Conservation (phyloP, 2,888 invertebrate species). For the Merodon equestris region DNA sequence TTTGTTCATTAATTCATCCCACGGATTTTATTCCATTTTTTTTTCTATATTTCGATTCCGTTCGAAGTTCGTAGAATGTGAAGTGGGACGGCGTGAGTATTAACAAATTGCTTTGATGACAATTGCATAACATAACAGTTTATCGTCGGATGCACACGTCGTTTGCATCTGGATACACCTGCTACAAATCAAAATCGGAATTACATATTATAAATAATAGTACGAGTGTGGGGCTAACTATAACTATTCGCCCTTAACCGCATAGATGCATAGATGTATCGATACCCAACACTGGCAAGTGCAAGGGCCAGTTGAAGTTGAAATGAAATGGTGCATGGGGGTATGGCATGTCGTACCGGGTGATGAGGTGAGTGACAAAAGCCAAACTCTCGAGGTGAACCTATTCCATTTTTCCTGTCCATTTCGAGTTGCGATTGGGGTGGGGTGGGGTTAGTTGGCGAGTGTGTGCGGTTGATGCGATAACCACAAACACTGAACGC, state of each 20-base stretch:
- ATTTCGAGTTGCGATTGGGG: too few relatives aligned
- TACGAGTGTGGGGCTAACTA: too few relatives aligned
- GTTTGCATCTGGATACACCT: slow-evolving; percentile 37
- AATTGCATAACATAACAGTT: slow-evolving; percentile 60
- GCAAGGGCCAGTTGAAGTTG: slow-evolving; percentile 16
- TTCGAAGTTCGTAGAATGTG: too few relatives aligned
- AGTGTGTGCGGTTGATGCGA: slow-evolving; percentile 65
- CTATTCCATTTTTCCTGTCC: neutral
- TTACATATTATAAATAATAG: slow-evolving; percentile 65
- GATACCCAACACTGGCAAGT: slow-evolving; percentile 53
- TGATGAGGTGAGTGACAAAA: neutral
- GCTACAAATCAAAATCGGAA: slow-evolving; percentile 67
- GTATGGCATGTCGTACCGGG: too few relatives aligned
- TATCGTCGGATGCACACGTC: slow-evolving; percentile 56
- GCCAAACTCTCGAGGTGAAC: slow-evolving; percentile 1
- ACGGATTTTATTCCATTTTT: slow-evolving; percentile 19
- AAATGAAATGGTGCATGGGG: too few relatives aligned
- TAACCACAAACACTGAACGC: slow-evolving; percentile 66
- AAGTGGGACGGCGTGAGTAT: slow-evolving; percentile 13
- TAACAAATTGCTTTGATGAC: slow-evolving; percentile 67
- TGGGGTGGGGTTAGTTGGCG: slow-evolving; percentile 21
- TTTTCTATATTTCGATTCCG: too few relatives aligned
- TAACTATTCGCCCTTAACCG: too few relatives aligned
- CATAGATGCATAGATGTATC: too few relatives aligned
- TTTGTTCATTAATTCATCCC: slow-evolving; percentile 31